Percentiles rank a stretch among this genome's conserved stretches.
Evolutionary conservation across 2,888 invertebrate species (phyloP).

Genomic region (Lochmaea capreae): DNA sequence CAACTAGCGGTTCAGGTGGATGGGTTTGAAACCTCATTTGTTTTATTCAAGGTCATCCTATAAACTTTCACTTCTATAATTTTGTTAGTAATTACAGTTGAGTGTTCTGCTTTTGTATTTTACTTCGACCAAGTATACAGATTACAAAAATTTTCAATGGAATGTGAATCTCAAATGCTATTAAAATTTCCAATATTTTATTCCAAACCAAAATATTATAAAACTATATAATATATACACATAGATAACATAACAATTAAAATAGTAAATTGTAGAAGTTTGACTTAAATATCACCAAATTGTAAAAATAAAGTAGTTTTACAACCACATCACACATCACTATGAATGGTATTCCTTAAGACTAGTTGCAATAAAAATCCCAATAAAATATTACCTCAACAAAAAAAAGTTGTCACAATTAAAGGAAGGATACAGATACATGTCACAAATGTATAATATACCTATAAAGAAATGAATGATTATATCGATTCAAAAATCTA

Average conservation of each 20-base stretch:
- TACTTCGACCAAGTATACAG: too few species aligned
- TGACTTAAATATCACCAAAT: slow-evolving; percentile 32
- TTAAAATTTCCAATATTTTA: slow-evolving; percentile 28
- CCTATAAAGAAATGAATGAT: too few species aligned
- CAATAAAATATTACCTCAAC: not conserved
- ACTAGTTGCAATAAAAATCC: slow-evolving; percentile 27
- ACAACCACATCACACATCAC: slow-evolving; percentile 23
- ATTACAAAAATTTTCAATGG: too few species aligned
- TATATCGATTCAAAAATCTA: too few species aligned
- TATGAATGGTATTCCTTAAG: slow-evolving; percentile 19
- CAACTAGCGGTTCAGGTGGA: too few species aligned
- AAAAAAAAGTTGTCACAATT: not conserved
- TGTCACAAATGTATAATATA: not conserved
- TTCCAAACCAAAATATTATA: slow-evolving; percentile 42
- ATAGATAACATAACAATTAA: slow-evolving; percentile 38
- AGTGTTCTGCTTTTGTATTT: too few species aligned
- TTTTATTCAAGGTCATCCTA: too few species aligned
- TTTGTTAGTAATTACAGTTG: too few species aligned
- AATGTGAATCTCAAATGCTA: not conserved
- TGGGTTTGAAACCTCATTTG: too few species aligned
- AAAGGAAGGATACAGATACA: not conserved
- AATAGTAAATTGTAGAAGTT: slow-evolving; percentile 20
- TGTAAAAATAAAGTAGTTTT: slow-evolving; percentile 25
- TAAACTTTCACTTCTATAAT: too few species aligned
- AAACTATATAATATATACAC: slow-evolving; percentile 35